Conservation (phyloP, 2,113 vertebrate genomes). For the Bettongia penicillata region DNA sequence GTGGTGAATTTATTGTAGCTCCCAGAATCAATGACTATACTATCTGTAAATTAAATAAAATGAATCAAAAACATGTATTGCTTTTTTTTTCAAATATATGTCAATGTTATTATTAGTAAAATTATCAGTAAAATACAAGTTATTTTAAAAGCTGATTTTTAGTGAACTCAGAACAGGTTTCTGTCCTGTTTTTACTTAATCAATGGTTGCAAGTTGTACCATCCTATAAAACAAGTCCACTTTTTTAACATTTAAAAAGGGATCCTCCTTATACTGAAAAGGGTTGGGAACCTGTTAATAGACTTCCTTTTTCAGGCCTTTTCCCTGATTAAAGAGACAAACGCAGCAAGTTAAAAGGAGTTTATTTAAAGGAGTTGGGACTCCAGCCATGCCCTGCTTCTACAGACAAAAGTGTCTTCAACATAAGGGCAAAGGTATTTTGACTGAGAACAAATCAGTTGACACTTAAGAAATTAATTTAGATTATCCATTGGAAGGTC, state of each 20-base stretch:
- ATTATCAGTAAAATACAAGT: not conserved
- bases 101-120: not conserved
- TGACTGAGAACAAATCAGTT: not conserved
- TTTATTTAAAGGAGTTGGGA: not conserved
- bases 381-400: not conserved
- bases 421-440: not conserved
- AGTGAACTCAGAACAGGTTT: not conserved
- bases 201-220: not conserved
- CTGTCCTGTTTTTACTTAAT: not conserved
- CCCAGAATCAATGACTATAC: not conserved
- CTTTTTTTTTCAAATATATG: not conserved
- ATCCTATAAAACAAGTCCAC: not conserved
- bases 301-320: not conserved
- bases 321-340: not conserved
- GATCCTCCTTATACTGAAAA: not conserved
- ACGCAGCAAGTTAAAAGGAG: not conserved
- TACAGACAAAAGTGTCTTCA: not conserved
- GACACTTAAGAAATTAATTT: not conserved
- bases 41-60: not conserved
- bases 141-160: not conserved
- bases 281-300: not conserved
- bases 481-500: not conserved
- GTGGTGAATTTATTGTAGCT: not conserved
- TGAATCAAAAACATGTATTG: not conserved
- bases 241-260: not conserved